phyloP scores from a whole-genome alignment of 2,888 invertebrate species.

The Steinernema hermaphroditum region DNA sequence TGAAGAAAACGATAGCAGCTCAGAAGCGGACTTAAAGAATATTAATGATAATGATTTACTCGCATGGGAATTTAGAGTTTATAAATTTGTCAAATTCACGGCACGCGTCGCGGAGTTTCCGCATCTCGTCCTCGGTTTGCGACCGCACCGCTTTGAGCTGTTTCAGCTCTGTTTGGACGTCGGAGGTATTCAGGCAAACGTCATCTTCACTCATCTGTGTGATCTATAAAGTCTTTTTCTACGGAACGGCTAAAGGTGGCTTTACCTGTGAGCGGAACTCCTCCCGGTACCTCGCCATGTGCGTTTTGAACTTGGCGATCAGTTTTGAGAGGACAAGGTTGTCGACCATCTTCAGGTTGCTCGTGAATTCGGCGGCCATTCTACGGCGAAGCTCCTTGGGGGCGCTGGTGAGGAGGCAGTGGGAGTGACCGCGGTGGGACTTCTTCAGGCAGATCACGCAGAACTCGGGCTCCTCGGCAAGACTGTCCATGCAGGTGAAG shows the following conservation, averaged over 20 bases:
- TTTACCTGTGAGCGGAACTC: conserved; percentile 8
- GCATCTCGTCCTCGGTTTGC: background rate
- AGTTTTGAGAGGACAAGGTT: background rate
- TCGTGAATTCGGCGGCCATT: background rate
- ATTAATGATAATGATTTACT: background rate
- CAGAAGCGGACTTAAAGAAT: background rate
- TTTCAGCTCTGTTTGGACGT: background rate
- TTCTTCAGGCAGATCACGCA: background rate
- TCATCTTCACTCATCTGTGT: background rate
- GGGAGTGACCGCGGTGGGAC: conserved; percentile 3
- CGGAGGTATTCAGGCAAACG: background rate
- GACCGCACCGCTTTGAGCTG: background rate
- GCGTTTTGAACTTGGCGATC: conserved; percentile 2
- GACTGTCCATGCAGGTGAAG: conserved; percentile 8
- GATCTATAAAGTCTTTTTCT: background rate
- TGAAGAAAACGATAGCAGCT: background rate
- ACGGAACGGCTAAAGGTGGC: no score
- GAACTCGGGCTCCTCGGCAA: background rate
- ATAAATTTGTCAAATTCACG: conserved; percentile 12
- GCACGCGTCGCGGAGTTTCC: background rate
- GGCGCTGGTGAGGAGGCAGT: background rate
- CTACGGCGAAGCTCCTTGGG: background rate
- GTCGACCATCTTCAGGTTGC: conserved; percentile 20
- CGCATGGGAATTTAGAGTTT: background rate
- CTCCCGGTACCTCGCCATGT: conserved; percentile 11